These are phyloP conservation scores for Gobius niger DNA, from an alignment of 2,113 vertebrate species.

Conservation along the genomic window DNA sequence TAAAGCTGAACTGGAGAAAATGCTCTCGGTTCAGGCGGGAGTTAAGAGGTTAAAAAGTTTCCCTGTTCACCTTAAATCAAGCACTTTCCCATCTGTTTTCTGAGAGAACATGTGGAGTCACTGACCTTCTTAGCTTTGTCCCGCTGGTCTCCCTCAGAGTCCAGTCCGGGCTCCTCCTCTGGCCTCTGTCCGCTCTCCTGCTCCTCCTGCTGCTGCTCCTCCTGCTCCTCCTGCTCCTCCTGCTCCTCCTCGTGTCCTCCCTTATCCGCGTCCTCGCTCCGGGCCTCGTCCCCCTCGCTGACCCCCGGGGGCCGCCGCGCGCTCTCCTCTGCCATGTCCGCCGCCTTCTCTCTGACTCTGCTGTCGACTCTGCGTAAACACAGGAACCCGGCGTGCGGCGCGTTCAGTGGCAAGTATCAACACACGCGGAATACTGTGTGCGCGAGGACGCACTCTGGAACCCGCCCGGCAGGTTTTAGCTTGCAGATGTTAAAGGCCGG, in stretches of 20 bases:
- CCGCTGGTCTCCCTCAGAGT: not conserved
- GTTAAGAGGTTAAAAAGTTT: too few relatives aligned
- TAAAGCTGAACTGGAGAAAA: too few relatives aligned
- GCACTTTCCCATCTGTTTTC: too few relatives aligned
- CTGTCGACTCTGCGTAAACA: slow-evolving; percentile 7
- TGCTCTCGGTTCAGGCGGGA: too few relatives aligned
- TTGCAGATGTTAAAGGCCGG: slow-evolving; percentile 36
- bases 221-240: not conserved
- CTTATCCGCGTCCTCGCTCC: not conserved
- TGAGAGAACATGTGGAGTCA: too few relatives aligned
- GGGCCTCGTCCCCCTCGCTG: slow-evolving; percentile 58
- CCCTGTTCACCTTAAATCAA: too few relatives aligned
- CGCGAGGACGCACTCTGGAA: slow-evolving; percentile 26
- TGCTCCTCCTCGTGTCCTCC: not conserved
- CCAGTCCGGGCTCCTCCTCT: slow-evolving; percentile 23
- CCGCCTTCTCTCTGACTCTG: slow-evolving; percentile 25
- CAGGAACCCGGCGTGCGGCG: slow-evolving; percentile 25
- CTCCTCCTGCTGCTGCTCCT: not conserved
- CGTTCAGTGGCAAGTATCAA: not conserved
- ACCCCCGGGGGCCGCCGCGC: slow-evolving; percentile 63
- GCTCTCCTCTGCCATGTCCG: slow-evolving; percentile 54
- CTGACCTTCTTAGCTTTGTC: slow-evolving; percentile 4
- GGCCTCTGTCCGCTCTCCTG: not conserved
- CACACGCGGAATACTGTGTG: not conserved
- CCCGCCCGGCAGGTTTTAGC: slow-evolving; percentile 55